phyloP scores from a whole-genome alignment of 2,113 vertebrate genomes.

The Sylvietta virens region DNA sequence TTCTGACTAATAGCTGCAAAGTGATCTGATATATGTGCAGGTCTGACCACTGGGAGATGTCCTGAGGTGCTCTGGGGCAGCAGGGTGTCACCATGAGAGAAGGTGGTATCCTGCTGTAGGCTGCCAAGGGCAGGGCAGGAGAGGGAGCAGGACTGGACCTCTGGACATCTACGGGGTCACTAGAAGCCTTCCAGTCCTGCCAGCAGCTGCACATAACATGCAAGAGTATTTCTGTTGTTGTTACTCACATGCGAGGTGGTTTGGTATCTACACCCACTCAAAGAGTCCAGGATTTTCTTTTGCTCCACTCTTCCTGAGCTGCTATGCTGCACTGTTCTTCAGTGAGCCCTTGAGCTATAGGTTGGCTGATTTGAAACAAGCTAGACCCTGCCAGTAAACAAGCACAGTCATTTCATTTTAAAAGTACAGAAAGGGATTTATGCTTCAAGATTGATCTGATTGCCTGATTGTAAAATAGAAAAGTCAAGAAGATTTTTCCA shows the following conservation, averaged over 20 bases:
- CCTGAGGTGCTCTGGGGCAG: not conserved
- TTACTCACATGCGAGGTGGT: fast-evolving
- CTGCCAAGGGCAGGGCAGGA: not conserved
- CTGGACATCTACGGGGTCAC: not conserved
- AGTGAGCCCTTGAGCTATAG: not conserved
- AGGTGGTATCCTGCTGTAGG: not conserved
- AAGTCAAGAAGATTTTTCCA: not conserved
- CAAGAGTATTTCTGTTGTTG: not conserved
- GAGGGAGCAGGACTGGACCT: not conserved
- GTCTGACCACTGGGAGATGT: not conserved
- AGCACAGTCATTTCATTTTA: not conserved
- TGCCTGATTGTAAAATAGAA: not conserved
- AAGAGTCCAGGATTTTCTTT: not conserved
- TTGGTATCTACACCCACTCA: not conserved
- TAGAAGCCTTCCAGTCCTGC: not conserved
- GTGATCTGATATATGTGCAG: not conserved
- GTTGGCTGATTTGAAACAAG: not conserved
- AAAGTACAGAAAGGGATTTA: not conserved
- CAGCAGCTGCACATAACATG: not conserved
- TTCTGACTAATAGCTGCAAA: not conserved
- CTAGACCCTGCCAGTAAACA: not conserved
- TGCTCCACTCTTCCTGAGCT: not conserved
- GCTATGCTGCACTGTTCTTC: not conserved
- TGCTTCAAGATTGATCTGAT: not conserved
- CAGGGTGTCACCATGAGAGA: not conserved